Base-by-base conservation (phyloP, 2,888 invertebrate species). In the Leucophenga montana region DNA sequence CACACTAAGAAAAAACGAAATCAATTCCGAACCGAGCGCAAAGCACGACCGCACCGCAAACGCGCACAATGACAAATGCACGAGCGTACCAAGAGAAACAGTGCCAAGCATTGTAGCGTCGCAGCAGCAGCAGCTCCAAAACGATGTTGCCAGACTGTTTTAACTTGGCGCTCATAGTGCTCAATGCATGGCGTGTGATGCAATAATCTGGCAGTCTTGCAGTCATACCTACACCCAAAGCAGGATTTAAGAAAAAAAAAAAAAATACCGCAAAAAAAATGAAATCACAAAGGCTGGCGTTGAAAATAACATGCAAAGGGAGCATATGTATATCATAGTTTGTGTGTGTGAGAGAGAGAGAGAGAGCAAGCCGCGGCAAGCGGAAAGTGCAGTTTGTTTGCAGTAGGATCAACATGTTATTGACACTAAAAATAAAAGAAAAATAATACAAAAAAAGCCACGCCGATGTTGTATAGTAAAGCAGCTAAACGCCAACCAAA, bases 361-460 rank as follows among this genome's bases (percentile, higher is more conserved):
- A n/a, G n/a, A n/a, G n/a, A n/a, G n/a, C n/a, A n/a, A n/a, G n/a
- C n/a, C n/a, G 13, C 5, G 11, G 48, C 13, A 48, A 48, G 13
- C 48, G 48, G 39, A 39, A 39, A 3, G 39, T 5, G 50, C 46
- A 62, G 62, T 44, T 62, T 62, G 33, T 61, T 61, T 61, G 77
- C 70, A 71, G 64, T 80, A 79, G 79, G 80, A 79, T 82, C 81
- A 82, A 82, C 81, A 82, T 81, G 81, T 81, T 75, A 75, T 73
- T 82, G 80, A 82, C 80, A 74, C 71, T 46, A 62, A 46, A 62
- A 62, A 44, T 44, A 18, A 57, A 27, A 72, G 8, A 62, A n/a
- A 39, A 44, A 14, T 8, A 1, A 61, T n/a, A 27, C 9, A 44
- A 62, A 44, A 44, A n/a, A 18, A 62, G 39, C 39, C 39, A 39